Percentiles rank a stretch among this genome's conserved stretches.
Conservation (phyloP, 1,140 invertebrate species). For the Rhyacophila brunnea region DNA sequence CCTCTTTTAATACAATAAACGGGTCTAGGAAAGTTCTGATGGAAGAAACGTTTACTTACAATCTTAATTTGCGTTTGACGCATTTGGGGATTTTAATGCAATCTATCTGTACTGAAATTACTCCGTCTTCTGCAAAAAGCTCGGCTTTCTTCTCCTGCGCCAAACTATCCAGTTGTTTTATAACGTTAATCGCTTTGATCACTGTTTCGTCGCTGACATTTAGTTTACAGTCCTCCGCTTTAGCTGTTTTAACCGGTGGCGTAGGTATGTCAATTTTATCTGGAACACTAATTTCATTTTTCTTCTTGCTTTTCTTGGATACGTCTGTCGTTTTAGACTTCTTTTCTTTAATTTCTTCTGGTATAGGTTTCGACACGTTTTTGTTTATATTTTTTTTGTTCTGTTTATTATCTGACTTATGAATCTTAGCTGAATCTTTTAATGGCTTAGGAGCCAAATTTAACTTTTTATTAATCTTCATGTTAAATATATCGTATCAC, state of each 20-base stretch:
- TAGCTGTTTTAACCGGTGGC: neutral
- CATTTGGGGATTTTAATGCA: conserved; percentile 51
- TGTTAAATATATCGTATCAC: too few species aligned
- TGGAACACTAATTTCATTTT: neutral
- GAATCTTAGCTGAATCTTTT: conserved; percentile 1
- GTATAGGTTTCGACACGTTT: neutral
- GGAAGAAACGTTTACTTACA: conserved; percentile 42
- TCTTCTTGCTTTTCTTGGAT: too few species aligned
- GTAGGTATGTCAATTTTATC: neutral
- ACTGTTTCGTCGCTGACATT: conserved; percentile 11
- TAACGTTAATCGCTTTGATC: conserved; percentile 36
- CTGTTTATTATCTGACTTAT: neutral
- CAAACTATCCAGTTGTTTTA: conserved; percentile 36
- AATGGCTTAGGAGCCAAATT: too few species aligned
- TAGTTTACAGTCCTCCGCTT: conserved; percentile 2
- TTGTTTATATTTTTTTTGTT: neutral
- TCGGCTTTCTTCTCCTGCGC: conserved; percentile 36
- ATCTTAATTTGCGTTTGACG: conserved; percentile 43
- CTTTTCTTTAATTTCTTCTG: neutral
- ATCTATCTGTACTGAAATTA: conserved; percentile 49
- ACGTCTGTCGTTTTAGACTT: neutral
- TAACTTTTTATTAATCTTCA: too few species aligned
- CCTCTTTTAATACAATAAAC: conserved; percentile 1
- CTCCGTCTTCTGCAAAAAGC: conserved; percentile 43
- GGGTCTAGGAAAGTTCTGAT: neutral